Percentiles rank a stretch among this genome's conserved stretches.
Evolutionary conservation across 1,140 invertebrate species (phyloP).

Genomic region (Hestina assimilis): DNA sequence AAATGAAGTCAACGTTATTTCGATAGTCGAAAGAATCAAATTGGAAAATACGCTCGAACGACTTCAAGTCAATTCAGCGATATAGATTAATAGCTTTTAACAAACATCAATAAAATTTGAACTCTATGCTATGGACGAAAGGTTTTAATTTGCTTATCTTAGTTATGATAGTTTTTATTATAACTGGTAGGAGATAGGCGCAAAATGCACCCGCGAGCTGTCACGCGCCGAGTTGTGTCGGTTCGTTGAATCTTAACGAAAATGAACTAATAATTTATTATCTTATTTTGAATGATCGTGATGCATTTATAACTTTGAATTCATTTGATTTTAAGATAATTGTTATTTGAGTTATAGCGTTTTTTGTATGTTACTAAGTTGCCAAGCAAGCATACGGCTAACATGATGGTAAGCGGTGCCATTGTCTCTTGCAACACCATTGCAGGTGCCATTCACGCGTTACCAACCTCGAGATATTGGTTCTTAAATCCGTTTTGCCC

Average conservation of each 20-base stretch:
- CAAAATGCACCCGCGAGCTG: conserved; percentile 63
- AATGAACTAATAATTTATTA: background rate
- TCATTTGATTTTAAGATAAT: background rate
- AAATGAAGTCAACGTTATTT: conserved; percentile 20
- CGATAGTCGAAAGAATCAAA: conserved; percentile 27
- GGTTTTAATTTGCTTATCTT: conserved; percentile 25
- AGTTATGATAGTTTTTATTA: conserved; percentile 35
- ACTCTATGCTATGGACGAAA: conserved; percentile 11
- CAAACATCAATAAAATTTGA: background rate
- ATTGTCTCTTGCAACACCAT: too few species aligned
- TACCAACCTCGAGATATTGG: too few species aligned
- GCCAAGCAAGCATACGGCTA: too few species aligned
- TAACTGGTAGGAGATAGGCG: conserved; percentile 44
- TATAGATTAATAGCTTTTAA: conserved; percentile 22
- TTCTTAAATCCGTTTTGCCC: too few species aligned
- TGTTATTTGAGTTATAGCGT: background rate
- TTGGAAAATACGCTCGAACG: conserved; percentile 19
- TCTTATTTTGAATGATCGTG: background rate
- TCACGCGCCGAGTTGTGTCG: conserved; percentile 60
- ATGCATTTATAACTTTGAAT: background rate
- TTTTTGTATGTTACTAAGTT: too few species aligned
- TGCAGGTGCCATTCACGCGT: too few species aligned
- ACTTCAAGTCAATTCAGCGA: conserved; percentile 21
- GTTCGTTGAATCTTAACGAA: conserved; percentile 28
- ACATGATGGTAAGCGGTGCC: too few species aligned